A percentile compares a stretch with the other conserved stretches of the same genome.
These are phyloP conservation scores for Agonum fuliginosum DNA, from an alignment of 2,888 invertebrate genomes.

Conservation along the genomic window DNA sequence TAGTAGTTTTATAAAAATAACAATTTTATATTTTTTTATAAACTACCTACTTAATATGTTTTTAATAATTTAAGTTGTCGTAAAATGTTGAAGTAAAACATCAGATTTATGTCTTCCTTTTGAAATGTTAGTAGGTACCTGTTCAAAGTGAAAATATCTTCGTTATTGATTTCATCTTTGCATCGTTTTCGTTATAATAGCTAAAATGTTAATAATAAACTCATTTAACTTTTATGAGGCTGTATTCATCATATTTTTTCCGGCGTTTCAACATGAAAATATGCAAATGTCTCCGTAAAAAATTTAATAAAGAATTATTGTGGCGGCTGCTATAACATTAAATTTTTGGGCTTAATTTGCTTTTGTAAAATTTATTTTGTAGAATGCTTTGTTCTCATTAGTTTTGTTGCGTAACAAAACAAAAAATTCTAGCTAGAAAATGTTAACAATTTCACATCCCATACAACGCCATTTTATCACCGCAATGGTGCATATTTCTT, in stretches of 20 bases:
- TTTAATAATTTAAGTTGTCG: too few species aligned
- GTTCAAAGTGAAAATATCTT: not conserved
- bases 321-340: constrained; percentile 42
- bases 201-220: constrained; percentile 46
- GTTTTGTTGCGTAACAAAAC: not conserved
- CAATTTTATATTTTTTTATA: too few species aligned
- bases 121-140: not conserved
- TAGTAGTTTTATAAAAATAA: too few species aligned
- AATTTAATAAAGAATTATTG: constrained; percentile 55
- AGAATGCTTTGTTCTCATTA: constrained; percentile 47
- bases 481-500: not conserved
- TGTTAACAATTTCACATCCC: constrained; percentile 22
- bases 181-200: constrained; percentile 42
- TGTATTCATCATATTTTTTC: constrained; percentile 47
- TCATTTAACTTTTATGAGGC: constrained; percentile 46
- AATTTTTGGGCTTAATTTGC: constrained; percentile 48
- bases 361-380: constrained; percentile 47
- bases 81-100: constrained; percentile 37
- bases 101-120: constrained; percentile 4
- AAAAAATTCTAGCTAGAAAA: constrained; percentile 39
- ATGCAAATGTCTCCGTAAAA: constrained; percentile 50
- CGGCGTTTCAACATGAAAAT: constrained; percentile 41
- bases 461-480: not conserved
- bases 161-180: constrained; percentile 14
- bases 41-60: too few species aligned